Base-by-base conservation (phyloP, 2,888 invertebrate species). In the Dolichopus griseipennis region DNA sequence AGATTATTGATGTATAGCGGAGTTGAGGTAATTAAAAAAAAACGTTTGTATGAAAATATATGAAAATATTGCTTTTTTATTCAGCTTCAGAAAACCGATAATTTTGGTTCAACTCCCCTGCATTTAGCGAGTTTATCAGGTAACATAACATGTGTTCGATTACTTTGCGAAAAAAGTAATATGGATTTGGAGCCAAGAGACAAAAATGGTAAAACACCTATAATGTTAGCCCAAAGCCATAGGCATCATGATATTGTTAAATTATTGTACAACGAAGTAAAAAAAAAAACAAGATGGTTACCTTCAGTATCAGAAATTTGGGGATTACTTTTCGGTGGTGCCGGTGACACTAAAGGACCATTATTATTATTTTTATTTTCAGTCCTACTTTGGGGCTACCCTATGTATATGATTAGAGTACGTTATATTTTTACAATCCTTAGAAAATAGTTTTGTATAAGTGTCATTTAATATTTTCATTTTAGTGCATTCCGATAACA, bases 101-200 rank as follows among this genome's bases (percentile, higher is more conserved):
- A 94, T 78, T 95, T 93, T 77, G 95, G 95, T 2, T 95, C 95
- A 0, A 95, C 95, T 0, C 94, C 95, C 0, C 83, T 96, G 27
- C 95, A 96, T 80, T 83, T 95, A 75, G 94, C 95, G 12, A 93
- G 93, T 76, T 84, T 95, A 21, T 93, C 92, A 3, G 95, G 95
- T 6, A 93, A 92, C 78, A 86, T 93, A 62, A 89, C 89, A 43
- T 93, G 94, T 75, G 95, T 95, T 1, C 88, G 91, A 74, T 84
- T 95, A 72, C 84, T 96, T 6, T 94, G 94, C 79, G 93, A 94
- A 79, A 94, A 94, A 88, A 93, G 93, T 70, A 92, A 91, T 78
- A 89, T 95, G 37, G 93, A 94, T 75, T 80, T 95, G 69, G 91
- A 93, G 75, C 90, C 93, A 1, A 85, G 90, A 15, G 95, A 95